Conservation (phyloP, 2,797 vertebrate genomes). For the Anabacerthia variegaticeps region DNA sequence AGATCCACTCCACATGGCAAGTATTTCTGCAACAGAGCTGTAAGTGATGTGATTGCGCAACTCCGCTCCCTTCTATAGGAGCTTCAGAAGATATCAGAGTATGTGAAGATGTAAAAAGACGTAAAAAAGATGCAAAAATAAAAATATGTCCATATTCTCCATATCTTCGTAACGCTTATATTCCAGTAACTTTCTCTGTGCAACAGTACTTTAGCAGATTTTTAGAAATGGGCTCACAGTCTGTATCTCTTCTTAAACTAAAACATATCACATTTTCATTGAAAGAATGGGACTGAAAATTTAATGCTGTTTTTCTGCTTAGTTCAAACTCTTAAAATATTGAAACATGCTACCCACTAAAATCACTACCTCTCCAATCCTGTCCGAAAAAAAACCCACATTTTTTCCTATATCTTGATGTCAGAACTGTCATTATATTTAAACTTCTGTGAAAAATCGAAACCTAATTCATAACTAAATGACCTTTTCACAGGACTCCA, state of each 20-base stretch:
- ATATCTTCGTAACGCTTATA: neutral
- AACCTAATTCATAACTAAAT: constrained; percentile 1
- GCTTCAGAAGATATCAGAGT: neutral
- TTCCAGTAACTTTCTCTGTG: neutral
- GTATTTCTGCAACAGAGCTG: neutral
- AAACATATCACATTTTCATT: neutral
- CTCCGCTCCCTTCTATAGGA: neutral
- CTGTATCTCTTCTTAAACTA: neutral
- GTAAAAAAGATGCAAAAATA: too few species aligned
- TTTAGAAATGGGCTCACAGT: neutral
- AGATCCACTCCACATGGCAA: neutral
- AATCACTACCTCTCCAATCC: neutral
- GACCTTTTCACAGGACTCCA: neutral
- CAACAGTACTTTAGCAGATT: neutral
- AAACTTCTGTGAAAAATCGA: neutral
- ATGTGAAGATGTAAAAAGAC: neutral
- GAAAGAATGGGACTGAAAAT: neutral
- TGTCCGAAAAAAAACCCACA: neutral
- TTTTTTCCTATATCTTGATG: neutral
- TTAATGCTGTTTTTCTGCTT: neutral
- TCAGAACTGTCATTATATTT: neutral
- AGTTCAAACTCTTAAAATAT: neutral
- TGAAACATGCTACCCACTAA: neutral
- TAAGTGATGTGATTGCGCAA: neutral
- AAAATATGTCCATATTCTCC: accelerated